Base-by-base conservation (phyloP, 2,888 invertebrate species). In the Nomada ferruginata region DNA sequence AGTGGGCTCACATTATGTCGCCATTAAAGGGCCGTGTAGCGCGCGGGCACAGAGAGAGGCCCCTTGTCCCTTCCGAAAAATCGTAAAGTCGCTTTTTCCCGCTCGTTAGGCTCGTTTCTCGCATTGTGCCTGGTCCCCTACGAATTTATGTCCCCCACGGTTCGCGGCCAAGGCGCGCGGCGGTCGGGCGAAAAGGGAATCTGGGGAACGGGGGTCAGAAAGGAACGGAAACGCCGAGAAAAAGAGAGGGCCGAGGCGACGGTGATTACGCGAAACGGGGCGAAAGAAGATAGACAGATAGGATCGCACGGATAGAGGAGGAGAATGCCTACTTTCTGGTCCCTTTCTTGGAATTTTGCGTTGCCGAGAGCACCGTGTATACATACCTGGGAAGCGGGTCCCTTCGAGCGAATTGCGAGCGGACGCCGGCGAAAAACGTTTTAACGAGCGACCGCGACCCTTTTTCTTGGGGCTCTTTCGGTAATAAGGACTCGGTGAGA, bases 141-240 rank as follows among this genome's bases (percentile, higher is more conserved):
- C 85, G 89, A 89, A 92, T 92, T 92, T 93, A 92, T 92, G 91
- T 89, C 86, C 84, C 81, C 52, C 18, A 42, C 15, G 59, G 63
- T 53, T 55, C 47, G 42, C 52, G 53, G 23, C 36, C 36, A 7
- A 36, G 36, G 36, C 7, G 36, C 55, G 63, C 63, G 78, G 64
- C 76, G 70, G 66, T 55, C 65, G 60, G 52, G 18, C 23, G 53
- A 57, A 76, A 75, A 61, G 64, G 72, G 53, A 23, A 44, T 13
- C 13, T 1, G 15, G 61, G 23, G 50, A 47, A 70, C 63, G 65
- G 64, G 65, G 42, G 73, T 15, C 29, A 26, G 52, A 61, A 64
- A 42, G 11, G 68, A 53, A 63, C 52, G 68, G 44, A 63, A 63
- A 57, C 36, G 64, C 52, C n/a, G 55, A 63, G 78, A 20, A 26